Evolutionary conservation across 1,140 invertebrate genomes (phyloP).

Genomic region (Philotrypesis tridentata): DNA sequence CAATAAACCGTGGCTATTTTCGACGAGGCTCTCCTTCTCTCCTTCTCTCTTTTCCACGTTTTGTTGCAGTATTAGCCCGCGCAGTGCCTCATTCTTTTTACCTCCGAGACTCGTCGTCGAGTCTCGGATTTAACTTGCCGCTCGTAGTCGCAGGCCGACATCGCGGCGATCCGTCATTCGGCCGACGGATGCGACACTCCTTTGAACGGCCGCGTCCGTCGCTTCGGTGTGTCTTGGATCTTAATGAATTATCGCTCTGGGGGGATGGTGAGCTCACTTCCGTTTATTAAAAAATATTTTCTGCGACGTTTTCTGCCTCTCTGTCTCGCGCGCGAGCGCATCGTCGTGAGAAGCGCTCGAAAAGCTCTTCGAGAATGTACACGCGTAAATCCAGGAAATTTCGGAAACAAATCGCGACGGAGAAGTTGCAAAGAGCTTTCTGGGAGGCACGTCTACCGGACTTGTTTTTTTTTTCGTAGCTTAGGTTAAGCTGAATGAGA

Average conservation of each 20-base stretch:
- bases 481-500: too few species aligned
- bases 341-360: too few species aligned
- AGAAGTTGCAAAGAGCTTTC: too few species aligned
- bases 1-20: slow-evolving; percentile 55
- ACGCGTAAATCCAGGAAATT: too few species aligned
- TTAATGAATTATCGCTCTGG: neutral
- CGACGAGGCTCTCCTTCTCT: neutral
- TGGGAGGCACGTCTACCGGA: too few species aligned
- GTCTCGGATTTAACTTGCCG: neutral
- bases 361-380: too few species aligned
- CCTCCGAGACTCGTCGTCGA: neutral
- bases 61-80: neutral
- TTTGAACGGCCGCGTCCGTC: neutral
- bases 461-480: too few species aligned
- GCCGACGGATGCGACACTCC: neutral
- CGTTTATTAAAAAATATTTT: too few species aligned
- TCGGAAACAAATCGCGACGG: too few species aligned
- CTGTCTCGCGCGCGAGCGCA: too few species aligned
- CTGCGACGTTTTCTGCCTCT: too few species aligned
- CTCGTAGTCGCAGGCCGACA: neutral
- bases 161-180: neutral
- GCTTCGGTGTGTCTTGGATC: neutral
- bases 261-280: neutral
- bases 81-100: neutral
- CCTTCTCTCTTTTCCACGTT: slow-evolving; percentile 1